Evolutionary conservation across 1,140 invertebrate species (phyloP), one percentile per base, ranked within the genome.

Genomic region (Polypedilum pembai): DNA sequence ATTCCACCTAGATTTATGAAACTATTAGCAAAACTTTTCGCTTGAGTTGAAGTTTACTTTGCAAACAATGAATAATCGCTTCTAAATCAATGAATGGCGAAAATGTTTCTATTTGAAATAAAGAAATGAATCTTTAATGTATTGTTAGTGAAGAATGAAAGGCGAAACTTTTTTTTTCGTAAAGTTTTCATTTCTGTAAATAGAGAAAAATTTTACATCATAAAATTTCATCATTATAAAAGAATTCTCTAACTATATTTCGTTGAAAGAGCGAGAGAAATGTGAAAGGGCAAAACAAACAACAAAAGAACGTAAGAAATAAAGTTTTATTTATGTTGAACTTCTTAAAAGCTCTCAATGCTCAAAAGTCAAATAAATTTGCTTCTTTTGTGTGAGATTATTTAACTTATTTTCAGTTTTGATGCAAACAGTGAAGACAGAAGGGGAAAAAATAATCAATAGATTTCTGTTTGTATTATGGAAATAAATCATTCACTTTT

Each of bases 311-410:
- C 1, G 24, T 33, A 33, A 33, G 24, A 33, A 33, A 33, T 15
- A 56, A n/a, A n/a, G n/a, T 56, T 56, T 56, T 56, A n/a, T 56
- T 8, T 56, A 56, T 56, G 45, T 56, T 56, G 45, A 56, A 56
- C 45, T 56, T 56, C 45, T 56, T 56, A 56, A 56, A 56, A 56
- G 45, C 45, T 56, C n/a, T 56, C 45, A 56, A 56, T 56, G 45
- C n/a, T 56, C 12, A 33, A 33, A 56, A 56, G 45, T 56, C 45
- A 56, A 56, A 56, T 56, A 56, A 56, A 56, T 56, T 56, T 56
- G 24, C 2, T 33, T 33, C 24, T 33, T 33, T 33, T 33, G 24
- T 33, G 24, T 33, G 24, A 33, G 24, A 56, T n/a, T 56, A n/a
- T 56, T 15, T 45, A 8, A 15, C 45, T 56, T 56, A 15, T 12